Conservation (phyloP, 2,888 invertebrate genomes). For the Philonicus albiceps region DNA sequence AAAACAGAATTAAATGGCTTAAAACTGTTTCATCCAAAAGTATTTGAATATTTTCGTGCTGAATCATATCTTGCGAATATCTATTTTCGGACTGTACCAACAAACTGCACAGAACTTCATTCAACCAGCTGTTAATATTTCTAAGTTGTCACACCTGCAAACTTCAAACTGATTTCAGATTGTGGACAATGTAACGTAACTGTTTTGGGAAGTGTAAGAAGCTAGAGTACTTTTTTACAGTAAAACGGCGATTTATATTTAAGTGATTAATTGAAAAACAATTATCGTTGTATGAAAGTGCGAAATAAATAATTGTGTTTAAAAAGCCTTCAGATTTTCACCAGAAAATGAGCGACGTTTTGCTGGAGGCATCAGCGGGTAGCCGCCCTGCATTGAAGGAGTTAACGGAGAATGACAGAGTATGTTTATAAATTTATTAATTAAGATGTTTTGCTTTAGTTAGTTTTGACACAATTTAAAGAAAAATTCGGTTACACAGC, state of each 20-base stretch:
- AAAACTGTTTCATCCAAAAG: neutral
- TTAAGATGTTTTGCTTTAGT: neutral
- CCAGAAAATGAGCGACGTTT: neutral
- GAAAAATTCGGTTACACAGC: neutral
- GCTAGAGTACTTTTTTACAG: neutral
- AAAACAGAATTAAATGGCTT: too few relatives aligned
- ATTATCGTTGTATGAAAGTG: neutral
- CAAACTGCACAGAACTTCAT: neutral
- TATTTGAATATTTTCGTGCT: neutral
- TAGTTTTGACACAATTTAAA: neutral
- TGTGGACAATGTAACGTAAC: neutral
- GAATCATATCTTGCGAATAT: too few relatives aligned
- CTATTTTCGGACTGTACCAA: neutral
- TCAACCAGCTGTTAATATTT: neutral
- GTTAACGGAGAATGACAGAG: constrained; percentile 27
- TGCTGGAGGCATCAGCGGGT: neutral
- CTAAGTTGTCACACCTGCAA: neutral
- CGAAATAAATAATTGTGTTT: neutral
- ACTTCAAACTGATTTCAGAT: neutral
- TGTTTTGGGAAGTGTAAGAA: neutral
- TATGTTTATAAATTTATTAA: neutral
- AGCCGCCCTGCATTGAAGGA: constrained; percentile 37
- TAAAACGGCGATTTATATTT: neutral
- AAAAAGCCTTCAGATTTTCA: neutral
- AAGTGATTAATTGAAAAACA: neutral